These are phyloP conservation scores for Atlantisia rogersi DNA, from an alignment of 2,113 vertebrate species.

Conservation along the genomic window DNA sequence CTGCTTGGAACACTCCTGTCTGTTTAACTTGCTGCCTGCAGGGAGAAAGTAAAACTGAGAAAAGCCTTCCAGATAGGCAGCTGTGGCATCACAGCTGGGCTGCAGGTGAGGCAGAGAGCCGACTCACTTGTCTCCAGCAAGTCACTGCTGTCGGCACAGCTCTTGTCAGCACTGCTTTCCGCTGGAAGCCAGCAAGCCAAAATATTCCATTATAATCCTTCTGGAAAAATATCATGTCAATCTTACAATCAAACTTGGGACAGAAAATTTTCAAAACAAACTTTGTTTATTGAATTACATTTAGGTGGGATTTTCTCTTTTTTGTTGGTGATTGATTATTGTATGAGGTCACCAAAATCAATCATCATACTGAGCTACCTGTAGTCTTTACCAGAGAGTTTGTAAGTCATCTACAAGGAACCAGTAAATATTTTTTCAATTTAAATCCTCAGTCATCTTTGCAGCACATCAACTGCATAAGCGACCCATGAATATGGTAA, in stretches of 20 bases:
- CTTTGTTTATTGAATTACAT: neutral
- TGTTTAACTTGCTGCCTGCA: slow-evolving; percentile 2
- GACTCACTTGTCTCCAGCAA: neutral
- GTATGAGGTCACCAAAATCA: neutral
- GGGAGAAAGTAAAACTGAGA: neutral
- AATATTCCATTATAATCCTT: neutral
- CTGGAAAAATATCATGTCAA: neutral
- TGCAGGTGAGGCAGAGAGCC: slow-evolving; percentile 22
- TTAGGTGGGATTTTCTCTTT: neutral
- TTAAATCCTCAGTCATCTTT: neutral
- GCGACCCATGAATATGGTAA: neutral
- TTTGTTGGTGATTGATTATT: neutral
- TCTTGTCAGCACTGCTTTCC: neutral
- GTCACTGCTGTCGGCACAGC: neutral
- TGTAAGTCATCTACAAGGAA: neutral
- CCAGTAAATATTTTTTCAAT: neutral
- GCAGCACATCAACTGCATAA: neutral
- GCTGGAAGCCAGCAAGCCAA: neutral
- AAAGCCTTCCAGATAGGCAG: neutral
- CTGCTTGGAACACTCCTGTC: neutral
- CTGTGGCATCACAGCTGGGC: neutral
- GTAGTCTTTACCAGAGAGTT: neutral
- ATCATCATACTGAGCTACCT: neutral
- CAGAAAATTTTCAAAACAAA: neutral
- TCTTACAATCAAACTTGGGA: neutral